Evolutionary conservation across 2,888 invertebrate genomes (phyloP), one percentile per base, ranked within the genome.

Genomic region (Caenorhabditis zanzibari): DNA sequence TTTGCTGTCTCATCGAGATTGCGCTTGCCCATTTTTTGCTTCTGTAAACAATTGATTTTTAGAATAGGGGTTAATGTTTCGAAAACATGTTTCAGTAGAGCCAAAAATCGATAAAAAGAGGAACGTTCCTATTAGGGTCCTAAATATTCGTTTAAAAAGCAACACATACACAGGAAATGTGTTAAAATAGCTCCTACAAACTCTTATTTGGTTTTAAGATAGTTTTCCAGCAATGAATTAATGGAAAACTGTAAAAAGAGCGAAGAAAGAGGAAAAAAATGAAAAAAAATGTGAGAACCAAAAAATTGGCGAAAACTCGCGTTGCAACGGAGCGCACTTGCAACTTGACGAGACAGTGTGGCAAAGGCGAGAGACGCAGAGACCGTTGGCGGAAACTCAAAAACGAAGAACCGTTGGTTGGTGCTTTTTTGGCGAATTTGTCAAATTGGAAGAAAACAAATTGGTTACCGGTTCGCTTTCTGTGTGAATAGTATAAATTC

Each of bases 11-110:
- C 88, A 41, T 83, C 86, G 9, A 83, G 66, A 58, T 69, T 80
- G 19, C 85, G 82, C 81, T 88, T 88, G 72, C 86, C 88, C 88
- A 88, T 88, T 74, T 68, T 79, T 14, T 61, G 68, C 9, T 56
- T 28, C 58, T 75, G 59, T 35, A 68, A 58, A 24, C 0, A 75
- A 38, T 4, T 1, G 10, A 28, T n/a, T 22, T 32, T 19, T 47
- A 1, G 52, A 63, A 38, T 26, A 38, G 38, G 5, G 38, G 5
- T 38, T 38, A 10, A n/a, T n/a, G n/a, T 9, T n/a, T 4, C 7
- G 14, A 9, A 4, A 32, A 32, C 5, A 32, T 6, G 7, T 32
- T 4, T 32, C 6, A 10, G 6, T 6, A 38, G 2, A 38, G 2
- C 2, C 38, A 19, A 47, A 58, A 66, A 75, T 66, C 64, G 35